Conservation (phyloP, 2,113 vertebrate genomes). For the Oncorhynchus mykiss region DNA sequence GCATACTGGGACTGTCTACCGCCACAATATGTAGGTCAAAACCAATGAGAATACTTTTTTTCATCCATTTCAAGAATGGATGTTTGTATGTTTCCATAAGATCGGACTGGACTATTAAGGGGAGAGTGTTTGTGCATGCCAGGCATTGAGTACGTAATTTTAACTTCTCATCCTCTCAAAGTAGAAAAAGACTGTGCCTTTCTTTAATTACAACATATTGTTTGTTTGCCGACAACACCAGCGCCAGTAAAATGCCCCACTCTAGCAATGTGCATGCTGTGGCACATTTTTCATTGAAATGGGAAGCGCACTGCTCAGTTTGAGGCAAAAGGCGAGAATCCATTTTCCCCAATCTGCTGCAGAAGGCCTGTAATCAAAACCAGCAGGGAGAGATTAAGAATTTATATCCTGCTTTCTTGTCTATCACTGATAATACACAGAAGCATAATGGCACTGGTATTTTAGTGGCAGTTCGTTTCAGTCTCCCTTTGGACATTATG, state of each 20-base stretch:
- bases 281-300: slow-evolving; percentile 38
- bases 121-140: not conserved
- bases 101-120: not conserved
- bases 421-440: slow-evolving; percentile 63
- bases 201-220: slow-evolving; percentile 42
- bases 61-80: no score
- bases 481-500: not conserved
- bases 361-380: slow-evolving; percentile 51
- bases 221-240: slow-evolving; percentile 27
- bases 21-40: not conserved
- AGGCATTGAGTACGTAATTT: not conserved
- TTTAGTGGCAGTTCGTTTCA: slow-evolving; percentile 1
- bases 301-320: slow-evolving; percentile 6
- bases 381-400: slow-evolving; percentile 58
- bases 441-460: slow-evolving; percentile 54
- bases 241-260: slow-evolving; percentile 10
- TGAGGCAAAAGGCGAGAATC: slow-evolving; percentile 24
- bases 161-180: not conserved
- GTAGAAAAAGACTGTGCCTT: not conserved
- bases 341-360: slow-evolving; percentile 65
- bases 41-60: not conserved
- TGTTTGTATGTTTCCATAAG: no score
- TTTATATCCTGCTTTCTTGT: slow-evolving; percentile 49
- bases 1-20: no score
- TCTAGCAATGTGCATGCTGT: slow-evolving; percentile 1